phyloP scores from a whole-genome alignment of 2,113 vertebrate genomes.

The Ctenomys sociabilis region DNA sequence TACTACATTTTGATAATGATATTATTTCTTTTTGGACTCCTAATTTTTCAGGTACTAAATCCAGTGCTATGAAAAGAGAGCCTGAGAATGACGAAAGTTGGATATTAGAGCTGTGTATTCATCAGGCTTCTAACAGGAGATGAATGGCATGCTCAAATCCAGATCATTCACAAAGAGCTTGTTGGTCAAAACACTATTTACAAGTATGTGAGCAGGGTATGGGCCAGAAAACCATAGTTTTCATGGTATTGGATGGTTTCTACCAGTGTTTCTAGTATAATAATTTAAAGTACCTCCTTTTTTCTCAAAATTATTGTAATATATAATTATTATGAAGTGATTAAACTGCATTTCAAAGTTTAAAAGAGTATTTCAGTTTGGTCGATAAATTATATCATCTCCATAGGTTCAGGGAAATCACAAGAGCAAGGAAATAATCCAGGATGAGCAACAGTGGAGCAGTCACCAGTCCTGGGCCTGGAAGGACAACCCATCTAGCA shows the following conservation, averaged over 20 bases:
- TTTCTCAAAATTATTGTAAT: not conserved
- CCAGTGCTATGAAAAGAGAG: not conserved
- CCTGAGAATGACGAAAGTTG: not conserved
- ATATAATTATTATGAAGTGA: not conserved
- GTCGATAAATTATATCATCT: not conserved
- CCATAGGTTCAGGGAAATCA: not conserved
- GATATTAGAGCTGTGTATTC: not conserved
- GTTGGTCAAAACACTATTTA: not conserved
- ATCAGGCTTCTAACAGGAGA: not conserved
- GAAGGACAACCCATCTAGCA: not conserved
- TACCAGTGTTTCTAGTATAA: not conserved
- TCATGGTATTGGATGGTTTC: not conserved
- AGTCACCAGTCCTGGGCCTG: not conserved
- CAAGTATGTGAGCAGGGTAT: not conserved
- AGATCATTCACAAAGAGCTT: not conserved
- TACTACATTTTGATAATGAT: not conserved
- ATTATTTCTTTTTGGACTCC: not conserved
- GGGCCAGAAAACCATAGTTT: not conserved
- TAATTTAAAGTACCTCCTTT: not conserved
- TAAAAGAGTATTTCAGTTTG: not conserved
- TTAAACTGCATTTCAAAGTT: not conserved
- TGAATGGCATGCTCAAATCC: not conserved
- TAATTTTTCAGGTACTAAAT: not conserved
- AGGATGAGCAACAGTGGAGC: not conserved
- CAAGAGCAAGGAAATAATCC: not conserved